phyloP scores from a whole-genome alignment of 2,113 vertebrate species.

The Pachyramphus minor region DNA sequence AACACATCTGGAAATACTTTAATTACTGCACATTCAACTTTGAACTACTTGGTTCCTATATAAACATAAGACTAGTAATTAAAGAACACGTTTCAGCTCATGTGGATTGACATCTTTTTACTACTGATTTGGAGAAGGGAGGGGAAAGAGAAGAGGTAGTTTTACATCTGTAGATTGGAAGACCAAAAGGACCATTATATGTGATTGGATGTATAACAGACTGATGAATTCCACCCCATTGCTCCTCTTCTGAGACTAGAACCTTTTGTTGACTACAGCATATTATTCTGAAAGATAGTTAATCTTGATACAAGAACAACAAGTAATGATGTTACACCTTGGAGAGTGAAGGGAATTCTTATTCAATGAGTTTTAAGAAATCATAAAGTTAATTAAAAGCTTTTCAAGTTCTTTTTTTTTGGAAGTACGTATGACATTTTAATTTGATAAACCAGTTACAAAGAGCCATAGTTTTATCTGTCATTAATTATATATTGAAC shows the following conservation, averaged over 20 bases:
- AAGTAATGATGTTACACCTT: background rate
- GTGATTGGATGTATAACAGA: background rate
- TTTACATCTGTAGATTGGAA: background rate
- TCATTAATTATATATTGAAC: slow-evolving; percentile 1
- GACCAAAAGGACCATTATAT: background rate
- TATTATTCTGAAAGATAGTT: background rate
- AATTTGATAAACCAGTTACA: background rate
- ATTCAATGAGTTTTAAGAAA: background rate
- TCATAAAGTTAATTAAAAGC: background rate
- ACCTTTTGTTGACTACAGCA: background rate
- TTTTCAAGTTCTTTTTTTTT: background rate
- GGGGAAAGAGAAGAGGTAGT: background rate
- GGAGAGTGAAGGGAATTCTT: background rate
- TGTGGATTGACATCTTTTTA: slow-evolving; percentile 16
- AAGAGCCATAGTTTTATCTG: background rate
- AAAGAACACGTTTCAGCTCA: background rate
- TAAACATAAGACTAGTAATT: slow-evolving; percentile 41
- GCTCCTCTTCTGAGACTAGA: background rate
- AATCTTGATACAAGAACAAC: background rate
- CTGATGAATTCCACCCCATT: background rate
- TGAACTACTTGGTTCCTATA: slow-evolving; percentile 30
- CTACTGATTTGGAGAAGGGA: slow-evolving; percentile 6
- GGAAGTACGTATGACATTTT: background rate
- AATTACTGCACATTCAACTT: slow-evolving; percentile 28
- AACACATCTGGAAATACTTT: slow-evolving; percentile 58